Evolutionary conservation across 1,140 invertebrate species (phyloP), one percentile per base, ranked within the genome.

Genomic region (Megalopta genalis): DNA sequence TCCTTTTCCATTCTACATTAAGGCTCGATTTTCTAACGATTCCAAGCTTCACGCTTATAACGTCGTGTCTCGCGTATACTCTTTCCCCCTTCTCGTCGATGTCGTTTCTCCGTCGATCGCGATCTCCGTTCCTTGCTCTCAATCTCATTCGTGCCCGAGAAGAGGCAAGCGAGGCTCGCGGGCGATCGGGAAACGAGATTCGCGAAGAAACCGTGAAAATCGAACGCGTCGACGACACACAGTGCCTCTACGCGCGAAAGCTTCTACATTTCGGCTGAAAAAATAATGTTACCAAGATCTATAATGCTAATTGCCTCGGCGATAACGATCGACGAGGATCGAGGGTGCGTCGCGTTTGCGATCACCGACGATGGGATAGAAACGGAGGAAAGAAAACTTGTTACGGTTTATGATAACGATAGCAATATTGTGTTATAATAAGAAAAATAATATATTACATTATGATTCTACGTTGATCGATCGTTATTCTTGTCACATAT

Each of bases 231-330:
- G 42, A 84, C 69, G 64, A 84, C 84, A 86, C 49, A 52, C 49
- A 52, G 87, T 88, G 87, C 87, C 87, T 88, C 81, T 77, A 81
- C 60, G 72, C 62, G 80, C 62, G 37, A 83, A 77, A 80, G 73
- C 81, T 87, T 66, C 46, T 69, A 72, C 74, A 18, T 59, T 79
- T 73, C 68, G 73, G 65, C 80, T 54, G 74, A 59, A 46, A n/a
- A 32, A 59, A 83, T 78, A 74, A 77, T 62, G n/a, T 77, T 57
- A 63, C 77, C 80, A 69, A 18, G 21, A 65, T 65, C n/a, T 63
- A 72, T 23, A n/a, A 66, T 49, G 59, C 25, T n/a, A 32, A 42
- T n/a, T 27, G 21, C 46, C 65, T 23, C 7, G 37, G 12, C 10
- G 27, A n/a, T 57, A 5, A 25, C 25, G 27, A 27, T 7, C 10